Base-by-base conservation (phyloP, 2,888 invertebrate species). In the Microdon myrmicae region DNA sequence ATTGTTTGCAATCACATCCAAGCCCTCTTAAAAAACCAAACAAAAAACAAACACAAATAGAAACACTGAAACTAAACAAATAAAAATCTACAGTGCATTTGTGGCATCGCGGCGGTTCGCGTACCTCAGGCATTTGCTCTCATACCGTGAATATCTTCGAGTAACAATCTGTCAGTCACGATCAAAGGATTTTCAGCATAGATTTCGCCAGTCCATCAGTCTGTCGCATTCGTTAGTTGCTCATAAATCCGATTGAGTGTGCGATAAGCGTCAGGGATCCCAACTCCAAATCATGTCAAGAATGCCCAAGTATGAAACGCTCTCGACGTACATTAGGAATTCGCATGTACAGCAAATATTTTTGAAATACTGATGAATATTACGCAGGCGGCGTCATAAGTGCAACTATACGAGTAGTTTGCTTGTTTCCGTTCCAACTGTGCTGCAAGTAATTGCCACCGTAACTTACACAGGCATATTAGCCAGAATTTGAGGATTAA, bases 121-220 rank as follows among this genome's bases (percentile, higher is more conserved):
- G 28, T 14, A 31, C 37, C 32, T 28, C 12, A 58, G 22, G 41
- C 45, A 56, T 45, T 51, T 44, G 39, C 12, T 32, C 45, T 43
- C 58, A 53, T 61, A 37, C 58, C 64, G 38, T 53, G 58, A 58
- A 64, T 64, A 56, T 51, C 56, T 45, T 39, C 12, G 35, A 51
- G 56, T 51, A 56, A 51, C 64, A 64, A 64, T 64, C 58, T 53
- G 58, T 64, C 64, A 47, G 60, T 20, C 56, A 56, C 56, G 64
- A 64, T 64, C 64, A 64, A 64, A 64, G 58, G 29, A 45, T 64
- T 53, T 58, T 53, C 43, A 20, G 31, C 43, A n/a, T 28, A 58
- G 45, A 64, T 58, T 64, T 64, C 45, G 51, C 58, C 45, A 58
- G 58, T 64, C 44, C 58, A 58, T 64, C 64, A 64, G 51, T 58